These are phyloP conservation scores for Lithophane socia DNA, from an alignment of 2,888 invertebrate genomes.

Conservation along the genomic window DNA sequence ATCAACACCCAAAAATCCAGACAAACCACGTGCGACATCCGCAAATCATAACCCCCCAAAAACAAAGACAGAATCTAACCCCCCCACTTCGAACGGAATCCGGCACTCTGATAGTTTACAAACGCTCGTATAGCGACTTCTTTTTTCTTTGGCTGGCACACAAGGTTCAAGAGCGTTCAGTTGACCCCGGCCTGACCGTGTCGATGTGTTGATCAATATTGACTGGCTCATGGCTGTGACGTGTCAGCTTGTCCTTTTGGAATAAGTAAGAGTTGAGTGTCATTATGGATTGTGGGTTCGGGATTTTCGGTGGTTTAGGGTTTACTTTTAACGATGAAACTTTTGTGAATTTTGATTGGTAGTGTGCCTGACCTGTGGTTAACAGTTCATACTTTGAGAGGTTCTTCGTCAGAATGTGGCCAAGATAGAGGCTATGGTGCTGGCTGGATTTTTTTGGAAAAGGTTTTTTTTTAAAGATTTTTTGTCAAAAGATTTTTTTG, in stretches of 20 bases:
- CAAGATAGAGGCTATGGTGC: background rate
- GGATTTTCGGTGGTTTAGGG: conserved; percentile 17
- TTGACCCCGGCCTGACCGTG: conserved; percentile 68
- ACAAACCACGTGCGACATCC: background rate
- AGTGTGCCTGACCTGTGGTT: background rate
- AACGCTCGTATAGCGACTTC: conserved; percentile 44
- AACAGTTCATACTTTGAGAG: too few relatives aligned
- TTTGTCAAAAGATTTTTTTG: too few relatives aligned
- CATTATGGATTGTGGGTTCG: conserved; percentile 31
- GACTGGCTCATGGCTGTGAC: conserved; percentile 57
- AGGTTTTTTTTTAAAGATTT: too few relatives aligned
- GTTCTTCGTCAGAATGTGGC: background rate
- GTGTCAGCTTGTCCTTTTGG: conserved; percentile 56
- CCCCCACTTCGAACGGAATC: conserved; percentile 28
- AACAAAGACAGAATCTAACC: conserved; percentile 46
- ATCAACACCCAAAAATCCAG: background rate
- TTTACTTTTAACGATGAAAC: background rate
- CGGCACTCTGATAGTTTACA: conserved; percentile 55
- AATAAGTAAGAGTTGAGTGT: conserved; percentile 59
- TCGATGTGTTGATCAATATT: conserved; percentile 64
- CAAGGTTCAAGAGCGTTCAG: conserved; percentile 72
- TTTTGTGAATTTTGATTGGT: background rate
- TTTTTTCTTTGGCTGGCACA: conserved; percentile 62
- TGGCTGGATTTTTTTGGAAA: too few relatives aligned
- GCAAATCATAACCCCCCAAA: conserved; percentile 46